phyloP scores from a whole-genome alignment of 2,113 vertebrate genomes.

The Myiozetetes cayanensis region DNA sequence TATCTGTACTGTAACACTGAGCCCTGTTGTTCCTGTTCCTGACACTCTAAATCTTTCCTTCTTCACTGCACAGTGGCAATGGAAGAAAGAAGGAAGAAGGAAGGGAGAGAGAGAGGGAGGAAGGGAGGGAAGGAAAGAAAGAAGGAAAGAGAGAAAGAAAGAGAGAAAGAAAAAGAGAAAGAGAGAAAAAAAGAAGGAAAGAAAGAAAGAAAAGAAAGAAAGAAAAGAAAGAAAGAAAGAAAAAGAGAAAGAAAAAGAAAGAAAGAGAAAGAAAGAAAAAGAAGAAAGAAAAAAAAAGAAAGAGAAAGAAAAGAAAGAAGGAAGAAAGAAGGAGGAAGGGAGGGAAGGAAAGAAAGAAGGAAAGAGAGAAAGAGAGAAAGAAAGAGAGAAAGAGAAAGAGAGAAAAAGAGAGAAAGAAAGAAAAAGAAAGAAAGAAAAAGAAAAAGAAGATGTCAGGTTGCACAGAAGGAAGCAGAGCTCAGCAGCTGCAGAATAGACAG shows the following conservation, averaged over 20 bases:
- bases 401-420: no score
- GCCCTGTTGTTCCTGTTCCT: not conserved
- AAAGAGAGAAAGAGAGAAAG: no score
- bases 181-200: no score
- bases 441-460: not conserved
- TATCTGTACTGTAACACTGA: not conserved
- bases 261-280: no score
- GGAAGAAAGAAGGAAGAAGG: not conserved
- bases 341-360: not conserved
- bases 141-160: no score
- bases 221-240: no score
- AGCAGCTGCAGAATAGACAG: not conserved
- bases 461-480: not conserved
- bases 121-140: not conserved
- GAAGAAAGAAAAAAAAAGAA: no score
- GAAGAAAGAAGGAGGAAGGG: not conserved
- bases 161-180: no score
- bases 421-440: no score
- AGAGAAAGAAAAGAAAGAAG: no score
- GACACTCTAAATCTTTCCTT: not conserved
- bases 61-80: not conserved
- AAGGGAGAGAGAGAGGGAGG: not conserved
- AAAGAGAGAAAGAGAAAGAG: no score
- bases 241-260: no score
- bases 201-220: not conserved